Conservation (phyloP, 1,140 invertebrate species). For the Aphelinus certus region DNA sequence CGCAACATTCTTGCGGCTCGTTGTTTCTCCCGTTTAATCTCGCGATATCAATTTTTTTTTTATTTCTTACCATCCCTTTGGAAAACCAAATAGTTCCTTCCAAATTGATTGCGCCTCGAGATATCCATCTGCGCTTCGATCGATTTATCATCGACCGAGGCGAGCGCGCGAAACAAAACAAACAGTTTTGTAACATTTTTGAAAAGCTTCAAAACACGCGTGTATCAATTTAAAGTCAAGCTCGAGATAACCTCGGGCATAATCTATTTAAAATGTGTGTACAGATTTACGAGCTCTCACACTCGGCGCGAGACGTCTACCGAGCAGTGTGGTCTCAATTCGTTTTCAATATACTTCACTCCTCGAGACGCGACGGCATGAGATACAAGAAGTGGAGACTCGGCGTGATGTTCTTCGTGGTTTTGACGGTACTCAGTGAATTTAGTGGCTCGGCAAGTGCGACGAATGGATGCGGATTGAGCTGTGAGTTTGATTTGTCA, state of each 20-base stretch:
- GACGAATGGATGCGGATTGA: conserved; percentile 22
- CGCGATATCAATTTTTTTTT: too few relatives aligned
- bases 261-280: conserved; percentile 40
- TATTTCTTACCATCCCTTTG: too few relatives aligned
- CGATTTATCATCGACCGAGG: too few relatives aligned
- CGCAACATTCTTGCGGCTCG: too few relatives aligned
- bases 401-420: not conserved
- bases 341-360: not conserved
- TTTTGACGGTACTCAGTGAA: conserved; percentile 17
- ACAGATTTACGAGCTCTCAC: conserved; percentile 33
- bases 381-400: conserved; percentile 19
- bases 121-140: too few relatives aligned
- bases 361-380: conserved; percentile 12
- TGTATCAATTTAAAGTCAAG: conserved; percentile 39
- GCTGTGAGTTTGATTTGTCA: conserved; percentile 21
- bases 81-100: too few relatives aligned
- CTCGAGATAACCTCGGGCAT: conserved; percentile 35
- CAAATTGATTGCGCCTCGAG: too few relatives aligned
- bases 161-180: not conserved
- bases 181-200: conserved; percentile 30
- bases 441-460: not conserved
- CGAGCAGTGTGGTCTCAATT: conserved; percentile 26
- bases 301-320: conserved; percentile 29
- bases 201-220: conserved; percentile 31
- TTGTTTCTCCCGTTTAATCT: too few relatives aligned